Evolutionary conservation across 2,113 vertebrate species (phyloP).

Genomic region (Proterorhinus semilunaris): DNA sequence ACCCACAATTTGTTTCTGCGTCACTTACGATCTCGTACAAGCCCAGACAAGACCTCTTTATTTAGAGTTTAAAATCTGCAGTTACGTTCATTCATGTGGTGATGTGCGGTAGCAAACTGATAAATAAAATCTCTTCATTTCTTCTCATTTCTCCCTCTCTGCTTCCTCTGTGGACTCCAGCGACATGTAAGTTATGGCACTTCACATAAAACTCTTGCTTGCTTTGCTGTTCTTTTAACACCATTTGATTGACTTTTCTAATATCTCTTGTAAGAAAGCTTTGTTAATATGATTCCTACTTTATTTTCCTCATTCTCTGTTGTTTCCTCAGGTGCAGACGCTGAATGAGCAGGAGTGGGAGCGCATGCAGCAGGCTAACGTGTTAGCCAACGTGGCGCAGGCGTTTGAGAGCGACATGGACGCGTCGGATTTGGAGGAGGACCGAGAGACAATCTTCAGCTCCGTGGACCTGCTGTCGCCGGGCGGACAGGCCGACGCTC

Average conservation of each 20-base stretch:
- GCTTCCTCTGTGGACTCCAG: conserved; percentile 67
- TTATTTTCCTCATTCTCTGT: not conserved
- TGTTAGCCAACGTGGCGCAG: conserved; percentile 93
- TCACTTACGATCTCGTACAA: too few species aligned
- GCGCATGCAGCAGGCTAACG: conserved; percentile 93
- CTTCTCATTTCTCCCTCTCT: conserved; percentile 52
- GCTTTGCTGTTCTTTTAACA: not conserved
- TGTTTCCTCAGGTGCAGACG: conserved; percentile 86
- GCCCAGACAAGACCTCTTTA: too few species aligned
- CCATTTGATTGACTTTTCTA: not conserved
- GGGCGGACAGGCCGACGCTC: conserved; percentile 92
- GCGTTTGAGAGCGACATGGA: conserved; percentile 95
- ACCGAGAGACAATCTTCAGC: conserved; percentile 89
- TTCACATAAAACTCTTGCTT: conserved; percentile 1
- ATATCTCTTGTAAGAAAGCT: not conserved
- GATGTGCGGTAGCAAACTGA: too few species aligned
- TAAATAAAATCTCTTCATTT: conserved; percentile 34
- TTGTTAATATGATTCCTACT: not conserved
- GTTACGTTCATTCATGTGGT: too few species aligned
- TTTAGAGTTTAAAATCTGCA: too few species aligned
- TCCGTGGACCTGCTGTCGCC: conserved; percentile 92
- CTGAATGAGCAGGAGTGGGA: conserved; percentile 98
- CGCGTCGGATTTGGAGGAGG: conserved; percentile 89
- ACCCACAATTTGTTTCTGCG: too few species aligned
- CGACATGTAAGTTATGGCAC: conserved; percentile 73